Percentiles rank a stretch among this genome's conserved stretches.
Conservation (phyloP, 1,140 invertebrate genomes). For the Lepidotrigona ventralis region DNA sequence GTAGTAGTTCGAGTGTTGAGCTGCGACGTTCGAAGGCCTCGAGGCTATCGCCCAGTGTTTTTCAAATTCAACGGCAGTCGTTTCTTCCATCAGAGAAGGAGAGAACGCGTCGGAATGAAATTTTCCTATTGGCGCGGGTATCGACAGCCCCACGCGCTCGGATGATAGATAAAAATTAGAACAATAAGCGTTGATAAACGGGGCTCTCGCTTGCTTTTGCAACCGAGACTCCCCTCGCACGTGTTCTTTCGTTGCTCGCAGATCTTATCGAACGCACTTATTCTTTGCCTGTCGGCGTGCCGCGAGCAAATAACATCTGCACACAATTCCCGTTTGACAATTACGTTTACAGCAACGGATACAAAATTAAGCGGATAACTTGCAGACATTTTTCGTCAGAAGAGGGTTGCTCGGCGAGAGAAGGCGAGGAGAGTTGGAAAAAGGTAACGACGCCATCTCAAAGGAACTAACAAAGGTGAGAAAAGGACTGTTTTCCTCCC, state of each 20-base stretch:
- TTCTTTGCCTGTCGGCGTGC: neutral
- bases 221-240: neutral
- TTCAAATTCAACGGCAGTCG: too few relatives aligned
- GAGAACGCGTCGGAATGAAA: conserved; percentile 1
- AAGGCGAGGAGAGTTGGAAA: too few relatives aligned
- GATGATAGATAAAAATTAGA: conserved; percentile 28
- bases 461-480: neutral
- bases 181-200: conserved; percentile 24
- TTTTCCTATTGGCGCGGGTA: conserved; percentile 2
- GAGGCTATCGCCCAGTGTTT: neutral
- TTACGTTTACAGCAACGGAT: neutral
- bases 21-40: neutral
- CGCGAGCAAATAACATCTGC: neutral
- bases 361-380: too few relatives aligned
- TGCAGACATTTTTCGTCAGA: too few relatives aligned
- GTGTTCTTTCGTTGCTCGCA: neutral
- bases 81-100: neutral
- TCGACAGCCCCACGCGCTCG: neutral
- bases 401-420: too few relatives aligned
- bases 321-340: neutral
- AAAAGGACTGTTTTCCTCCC: neutral
- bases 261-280: neutral
- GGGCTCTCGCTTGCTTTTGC: neutral
- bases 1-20: too few relatives aligned
- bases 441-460: neutral